Conservation (phyloP, 2,888 invertebrate genomes). For the Trileptium ribeirensis region DNA sequence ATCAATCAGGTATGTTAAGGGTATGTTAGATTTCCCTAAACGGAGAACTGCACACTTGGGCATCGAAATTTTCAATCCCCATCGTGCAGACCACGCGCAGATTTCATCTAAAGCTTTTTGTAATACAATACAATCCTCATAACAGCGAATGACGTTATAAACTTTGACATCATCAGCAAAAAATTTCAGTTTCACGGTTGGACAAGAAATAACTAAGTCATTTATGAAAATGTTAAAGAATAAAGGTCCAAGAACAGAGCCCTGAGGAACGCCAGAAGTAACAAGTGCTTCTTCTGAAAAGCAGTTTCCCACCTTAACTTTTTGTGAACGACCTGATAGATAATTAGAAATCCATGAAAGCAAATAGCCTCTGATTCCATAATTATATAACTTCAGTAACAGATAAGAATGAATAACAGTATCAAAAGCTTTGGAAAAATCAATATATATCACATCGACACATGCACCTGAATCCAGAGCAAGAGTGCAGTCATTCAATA, state of each 20-base stretch:
- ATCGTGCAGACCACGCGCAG: too few relatives aligned
- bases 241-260: slow-evolving; percentile 9
- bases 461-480: not conserved
- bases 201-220: too few relatives aligned
- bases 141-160: too few relatives aligned
- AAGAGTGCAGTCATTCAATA: not conserved
- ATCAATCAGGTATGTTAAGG: too few relatives aligned
- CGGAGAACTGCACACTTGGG: too few relatives aligned
- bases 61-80: too few relatives aligned
- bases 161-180: slow-evolving; percentile 17
- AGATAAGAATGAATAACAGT: not conserved
- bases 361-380: not conserved
- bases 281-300: not conserved
- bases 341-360: not conserved
- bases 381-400: not conserved
- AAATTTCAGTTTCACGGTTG: not conserved
- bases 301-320: not conserved
- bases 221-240: slow-evolving; percentile 10
- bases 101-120: too few relatives aligned
- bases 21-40: too few relatives aligned
- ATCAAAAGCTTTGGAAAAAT: slow-evolving; percentile 8
- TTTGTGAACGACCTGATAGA: not conserved
- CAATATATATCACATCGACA: not conserved
- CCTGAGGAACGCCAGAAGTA: slow-evolving; percentile 16
- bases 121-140: too few relatives aligned